phyloP scores from a whole-genome alignment of 2,797 vertebrate species.

The Babyrousa celebensis region DNA sequence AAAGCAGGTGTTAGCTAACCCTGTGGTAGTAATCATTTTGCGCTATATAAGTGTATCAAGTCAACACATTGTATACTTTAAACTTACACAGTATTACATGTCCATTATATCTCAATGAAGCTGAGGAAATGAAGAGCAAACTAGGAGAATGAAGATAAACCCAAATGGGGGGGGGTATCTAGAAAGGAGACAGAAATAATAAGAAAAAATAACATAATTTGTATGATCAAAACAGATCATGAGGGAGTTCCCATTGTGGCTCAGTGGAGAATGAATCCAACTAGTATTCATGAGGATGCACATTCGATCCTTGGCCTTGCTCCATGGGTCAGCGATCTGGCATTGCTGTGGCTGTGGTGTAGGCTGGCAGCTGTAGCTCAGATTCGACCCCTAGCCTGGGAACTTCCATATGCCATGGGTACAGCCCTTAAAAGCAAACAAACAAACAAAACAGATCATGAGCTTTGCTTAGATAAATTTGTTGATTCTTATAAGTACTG shows the following conservation, averaged over 20 bases:
- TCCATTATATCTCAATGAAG: background rate
- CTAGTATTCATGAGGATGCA: too few species aligned
- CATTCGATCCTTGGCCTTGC: too few species aligned
- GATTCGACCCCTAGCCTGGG: too few species aligned
- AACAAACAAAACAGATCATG: background rate
- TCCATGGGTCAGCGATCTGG: too few species aligned
- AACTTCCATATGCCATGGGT: too few species aligned
- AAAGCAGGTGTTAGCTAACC: background rate
- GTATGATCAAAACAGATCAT: background rate
- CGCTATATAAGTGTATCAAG: background rate
- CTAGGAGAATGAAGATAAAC: background rate
- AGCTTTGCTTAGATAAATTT: background rate
- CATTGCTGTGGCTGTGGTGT: too few species aligned
- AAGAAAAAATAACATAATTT: background rate
- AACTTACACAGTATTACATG: background rate
- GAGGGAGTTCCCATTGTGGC: background rate
- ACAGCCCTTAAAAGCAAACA: too few species aligned
- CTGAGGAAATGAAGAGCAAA: background rate
- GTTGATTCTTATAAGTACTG: background rate
- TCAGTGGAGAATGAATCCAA: too few species aligned
- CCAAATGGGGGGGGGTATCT: fast-evolving
- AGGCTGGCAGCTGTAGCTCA: too few species aligned
- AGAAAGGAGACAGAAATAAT: background rate
- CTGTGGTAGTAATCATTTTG: background rate
- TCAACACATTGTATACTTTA: background rate